A percentile compares a stretch with the other conserved stretches of the same genome.
These are phyloP conservation scores for Oryzias woworae DNA, from an alignment of 2,113 vertebrate genomes.

Conservation along the genomic window DNA sequence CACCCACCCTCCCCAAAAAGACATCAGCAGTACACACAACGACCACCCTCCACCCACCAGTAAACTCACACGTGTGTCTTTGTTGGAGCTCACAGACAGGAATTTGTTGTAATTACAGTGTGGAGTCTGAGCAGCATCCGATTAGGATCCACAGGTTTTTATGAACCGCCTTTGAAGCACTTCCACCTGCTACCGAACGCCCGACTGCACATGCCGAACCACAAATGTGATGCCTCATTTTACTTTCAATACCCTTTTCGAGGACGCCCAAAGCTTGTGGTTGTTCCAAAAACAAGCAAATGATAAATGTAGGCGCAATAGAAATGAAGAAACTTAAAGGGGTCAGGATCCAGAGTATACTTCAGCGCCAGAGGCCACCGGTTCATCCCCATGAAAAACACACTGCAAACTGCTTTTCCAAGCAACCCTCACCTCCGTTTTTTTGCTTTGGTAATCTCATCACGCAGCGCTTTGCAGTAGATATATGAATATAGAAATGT, in stretches of 20 bases:
- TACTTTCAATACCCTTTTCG: constrained; percentile 1
- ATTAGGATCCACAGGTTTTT: constrained; percentile 62
- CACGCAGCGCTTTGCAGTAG: no score
- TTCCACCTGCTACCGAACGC: constrained; percentile 27
- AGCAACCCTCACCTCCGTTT: no score
- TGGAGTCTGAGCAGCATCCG: constrained; percentile 64
- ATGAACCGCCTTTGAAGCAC: constrained; percentile 57
- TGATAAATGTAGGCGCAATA: no score
- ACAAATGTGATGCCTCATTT: constrained; percentile 4
- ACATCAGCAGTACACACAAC: constrained; percentile 24
- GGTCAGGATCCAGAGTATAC: no score
- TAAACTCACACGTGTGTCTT: constrained; percentile 9
- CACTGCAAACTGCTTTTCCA: no score
- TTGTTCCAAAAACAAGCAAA: no score
- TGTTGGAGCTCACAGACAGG: constrained; percentile 39
- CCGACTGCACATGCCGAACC: constrained; percentile 6
- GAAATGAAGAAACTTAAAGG: no score
- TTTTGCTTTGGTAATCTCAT: no score
- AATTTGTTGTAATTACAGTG: constrained; percentile 63
- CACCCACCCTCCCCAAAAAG: constrained; percentile 40
- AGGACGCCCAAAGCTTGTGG: no score
- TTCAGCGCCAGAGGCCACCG: no score
- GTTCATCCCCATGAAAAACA: no score
- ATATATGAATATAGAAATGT: no score
- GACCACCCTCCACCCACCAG: constrained; percentile 18